These are phyloP conservation scores for Amphipoea oculea DNA, from an alignment of 2,888 invertebrate genomes.

Conservation along the genomic window DNA sequence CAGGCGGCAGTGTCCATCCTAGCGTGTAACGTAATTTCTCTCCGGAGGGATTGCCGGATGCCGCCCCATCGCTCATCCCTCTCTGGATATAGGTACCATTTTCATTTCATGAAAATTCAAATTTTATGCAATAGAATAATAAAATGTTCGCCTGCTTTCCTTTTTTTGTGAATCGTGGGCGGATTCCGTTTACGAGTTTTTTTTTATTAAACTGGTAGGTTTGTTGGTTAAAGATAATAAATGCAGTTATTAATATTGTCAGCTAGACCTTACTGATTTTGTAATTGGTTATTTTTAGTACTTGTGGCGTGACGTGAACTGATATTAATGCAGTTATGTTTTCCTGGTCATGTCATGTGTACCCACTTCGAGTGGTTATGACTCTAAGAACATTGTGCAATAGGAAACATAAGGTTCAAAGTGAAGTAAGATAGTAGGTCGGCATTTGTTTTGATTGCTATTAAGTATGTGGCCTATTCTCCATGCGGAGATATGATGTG, in stretches of 20 bases:
- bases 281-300: constrained; percentile 19
- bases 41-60: constrained; percentile 51
- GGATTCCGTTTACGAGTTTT: constrained; percentile 2
- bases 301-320: constrained; percentile 15
- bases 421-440: not conserved
- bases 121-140: constrained; percentile 44
- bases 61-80: constrained; percentile 40
- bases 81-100: constrained; percentile 15
- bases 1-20: constrained; percentile 60
- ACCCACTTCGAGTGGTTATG: constrained; percentile 5
- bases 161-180: constrained; percentile 7
- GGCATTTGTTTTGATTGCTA: constrained; percentile 21
- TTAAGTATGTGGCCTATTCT: constrained; percentile 14
- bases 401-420: constrained; percentile 12
- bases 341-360: constrained; percentile 47
- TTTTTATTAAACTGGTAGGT: not conserved
- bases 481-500: constrained; percentile 6
- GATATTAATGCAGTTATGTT: constrained; percentile 24
- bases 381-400: constrained; percentile 19
- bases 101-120: constrained; percentile 52
- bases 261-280: constrained; percentile 16
- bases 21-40: constrained; percentile 67
- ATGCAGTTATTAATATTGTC: constrained; percentile 15
- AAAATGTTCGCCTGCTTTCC: constrained; percentile 1
- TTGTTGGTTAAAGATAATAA: constrained; percentile 3